phyloP scores from a whole-genome alignment of 2,888 invertebrate genomes.

The Digitonthophagus gazella region DNA sequence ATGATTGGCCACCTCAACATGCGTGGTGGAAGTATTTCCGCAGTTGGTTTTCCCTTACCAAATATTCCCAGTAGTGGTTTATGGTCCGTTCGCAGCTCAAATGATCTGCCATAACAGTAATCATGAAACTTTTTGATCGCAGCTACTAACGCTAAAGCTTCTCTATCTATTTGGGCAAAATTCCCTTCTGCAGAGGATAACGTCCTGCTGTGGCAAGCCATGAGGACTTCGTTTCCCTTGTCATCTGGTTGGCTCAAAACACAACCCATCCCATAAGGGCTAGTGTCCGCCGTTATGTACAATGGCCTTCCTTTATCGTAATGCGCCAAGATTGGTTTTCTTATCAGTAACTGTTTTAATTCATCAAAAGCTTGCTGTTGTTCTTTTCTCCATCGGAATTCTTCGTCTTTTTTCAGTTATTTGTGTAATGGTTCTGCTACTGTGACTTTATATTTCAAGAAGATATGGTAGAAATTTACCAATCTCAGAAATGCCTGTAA shows the following conservation, averaged over 20 bases:
- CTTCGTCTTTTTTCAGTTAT: not conserved
- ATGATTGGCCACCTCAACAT: not conserved
- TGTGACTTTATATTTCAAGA: not conserved
- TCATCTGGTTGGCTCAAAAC: too few relatives aligned
- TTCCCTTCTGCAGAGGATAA: conserved; percentile 19
- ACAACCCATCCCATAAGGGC: too few relatives aligned
- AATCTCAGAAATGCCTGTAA: conserved; percentile 22
- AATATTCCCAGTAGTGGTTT: conserved; percentile 18
- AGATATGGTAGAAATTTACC: conserved; percentile 20
- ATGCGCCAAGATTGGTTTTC: not conserved
- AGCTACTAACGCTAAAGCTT: too few relatives aligned
- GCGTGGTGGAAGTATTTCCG: conserved; percentile 18
- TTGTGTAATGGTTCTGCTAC: conserved; percentile 5
- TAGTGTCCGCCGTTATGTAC: not conserved
- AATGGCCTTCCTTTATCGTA: not conserved
- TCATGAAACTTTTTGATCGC: too few relatives aligned
- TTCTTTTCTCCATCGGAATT: not conserved
- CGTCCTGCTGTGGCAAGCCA: conserved; percentile 28
- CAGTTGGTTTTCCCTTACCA: conserved; percentile 4
- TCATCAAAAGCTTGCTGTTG: not conserved
- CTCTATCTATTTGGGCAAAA: conserved; percentile 29
- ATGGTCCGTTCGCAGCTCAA: conserved; percentile 16
- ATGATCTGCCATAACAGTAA: too few relatives aligned
- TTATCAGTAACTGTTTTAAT: not conserved
- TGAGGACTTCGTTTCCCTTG: too few relatives aligned